Conservation (phyloP, 1,140 invertebrate species). For the Solenopsis fugax region DNA sequence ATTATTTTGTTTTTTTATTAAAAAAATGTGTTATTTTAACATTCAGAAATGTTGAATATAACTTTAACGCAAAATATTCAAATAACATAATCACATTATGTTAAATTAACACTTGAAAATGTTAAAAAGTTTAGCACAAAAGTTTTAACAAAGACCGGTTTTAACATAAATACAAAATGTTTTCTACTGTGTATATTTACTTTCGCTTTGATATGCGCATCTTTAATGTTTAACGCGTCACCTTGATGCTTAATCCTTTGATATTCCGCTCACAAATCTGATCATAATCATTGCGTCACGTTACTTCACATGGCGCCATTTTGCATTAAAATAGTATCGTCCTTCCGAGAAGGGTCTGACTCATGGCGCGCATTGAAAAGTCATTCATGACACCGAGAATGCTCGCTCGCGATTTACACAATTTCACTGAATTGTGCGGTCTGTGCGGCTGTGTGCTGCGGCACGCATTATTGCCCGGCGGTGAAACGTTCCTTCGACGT, state of each 20-base stretch:
- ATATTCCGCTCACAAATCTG: constrained; percentile 48
- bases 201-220: not conserved
- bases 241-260: not conserved
- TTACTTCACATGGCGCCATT: constrained; percentile 59
- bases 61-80: no score
- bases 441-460: constrained; percentile 38
- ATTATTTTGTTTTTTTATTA: no score
- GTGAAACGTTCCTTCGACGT: constrained; percentile 67
- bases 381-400: constrained; percentile 67
- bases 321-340: constrained; percentile 67
- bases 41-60: no score
- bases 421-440: constrained; percentile 62
- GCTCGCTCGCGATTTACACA: constrained; percentile 17
- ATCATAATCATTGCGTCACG: constrained; percentile 66
- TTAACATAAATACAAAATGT: no score
- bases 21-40: no score
- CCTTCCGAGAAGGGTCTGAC: constrained; percentile 70
- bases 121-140: no score
- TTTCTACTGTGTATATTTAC: not conserved
- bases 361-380: constrained; percentile 67
- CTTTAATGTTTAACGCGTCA: constrained; percentile 1
- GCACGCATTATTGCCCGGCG: constrained; percentile 53
- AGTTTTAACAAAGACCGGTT: no score
- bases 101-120: no score
- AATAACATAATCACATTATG: no score